Evolutionary conservation across 1,140 invertebrate genomes (phyloP).

Genomic region (Dufourea novaeangliae): DNA sequence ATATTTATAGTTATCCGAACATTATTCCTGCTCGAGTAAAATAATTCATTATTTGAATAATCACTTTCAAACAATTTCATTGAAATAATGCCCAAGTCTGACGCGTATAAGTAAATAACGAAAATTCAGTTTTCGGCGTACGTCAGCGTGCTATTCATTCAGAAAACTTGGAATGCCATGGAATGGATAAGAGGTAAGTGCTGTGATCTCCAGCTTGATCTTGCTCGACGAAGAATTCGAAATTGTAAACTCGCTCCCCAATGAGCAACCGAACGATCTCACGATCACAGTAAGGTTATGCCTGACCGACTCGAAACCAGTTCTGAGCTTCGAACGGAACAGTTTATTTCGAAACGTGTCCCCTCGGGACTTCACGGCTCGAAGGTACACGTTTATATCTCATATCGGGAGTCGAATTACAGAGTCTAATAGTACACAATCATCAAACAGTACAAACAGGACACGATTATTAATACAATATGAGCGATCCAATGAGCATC

Average conservation of each 20-base stretch:
- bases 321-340: constrained; percentile 6
- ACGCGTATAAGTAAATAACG: not conserved
- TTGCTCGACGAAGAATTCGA: not conserved
- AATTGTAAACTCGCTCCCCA: not conserved
- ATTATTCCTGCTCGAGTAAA: not conserved
- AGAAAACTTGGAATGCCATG: constrained; percentile 50
- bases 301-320: not conserved
- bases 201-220: not conserved
- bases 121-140: constrained; percentile 7
- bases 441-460: constrained; percentile 4
- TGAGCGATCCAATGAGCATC: constrained; percentile 7
- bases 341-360: not conserved
- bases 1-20: not conserved
- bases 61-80: not conserved
- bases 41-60: too few species aligned
- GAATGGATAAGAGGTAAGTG: constrained; percentile 47
- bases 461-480: not conserved
- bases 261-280: too few species aligned
- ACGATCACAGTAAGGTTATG: not conserved
- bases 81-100: not conserved
- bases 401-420: not conserved
- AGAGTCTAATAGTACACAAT: not conserved
- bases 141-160: not conserved
- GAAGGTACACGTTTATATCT: not conserved
- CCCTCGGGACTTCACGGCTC: not conserved